Percentiles rank a stretch among this genome's conserved stretches.
Evolutionary conservation across 2,113 vertebrate genomes (phyloP).

Genomic region (Alexandromys fortis): DNA sequence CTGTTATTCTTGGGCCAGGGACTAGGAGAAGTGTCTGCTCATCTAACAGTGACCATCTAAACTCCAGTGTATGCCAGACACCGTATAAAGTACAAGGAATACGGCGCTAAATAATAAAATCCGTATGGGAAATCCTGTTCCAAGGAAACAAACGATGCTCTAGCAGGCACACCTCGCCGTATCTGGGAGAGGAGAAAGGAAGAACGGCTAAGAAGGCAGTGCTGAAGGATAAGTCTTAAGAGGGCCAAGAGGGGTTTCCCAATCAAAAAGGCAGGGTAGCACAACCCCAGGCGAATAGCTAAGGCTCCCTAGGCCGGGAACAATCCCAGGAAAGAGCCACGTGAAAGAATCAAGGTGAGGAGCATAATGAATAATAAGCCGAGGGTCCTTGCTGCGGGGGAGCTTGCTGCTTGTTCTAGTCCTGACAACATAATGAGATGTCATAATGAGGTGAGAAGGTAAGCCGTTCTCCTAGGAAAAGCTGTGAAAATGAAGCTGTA

Average conservation of each 20-base stretch:
- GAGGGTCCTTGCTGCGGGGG: not conserved
- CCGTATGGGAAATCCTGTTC: constrained; percentile 14
- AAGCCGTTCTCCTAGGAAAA: not conserved
- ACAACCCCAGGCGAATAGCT: not conserved
- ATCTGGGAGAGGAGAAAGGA: not conserved
- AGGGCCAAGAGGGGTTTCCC: not conserved
- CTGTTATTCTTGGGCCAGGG: constrained; percentile 48
- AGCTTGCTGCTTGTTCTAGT: not conserved
- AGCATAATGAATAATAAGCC: not conserved
- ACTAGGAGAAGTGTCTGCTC: constrained; percentile 40
- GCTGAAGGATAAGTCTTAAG: not conserved
- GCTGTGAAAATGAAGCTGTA: constrained; percentile 5
- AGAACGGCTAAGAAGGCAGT: not conserved
- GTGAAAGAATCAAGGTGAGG: not conserved
- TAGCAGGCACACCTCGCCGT: not conserved
- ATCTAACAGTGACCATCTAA: constrained; percentile 31
- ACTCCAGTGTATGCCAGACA: not conserved
- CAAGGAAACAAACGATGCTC: constrained; percentile 12
- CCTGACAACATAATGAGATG: not conserved
- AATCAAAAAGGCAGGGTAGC: not conserved
- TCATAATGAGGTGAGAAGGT: not conserved
- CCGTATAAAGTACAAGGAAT: constrained; percentile 15
- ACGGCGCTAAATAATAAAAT: constrained; percentile 20
- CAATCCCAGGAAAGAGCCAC: not conserved
- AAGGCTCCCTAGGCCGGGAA: not conserved